Conservation (phyloP, 2,797 vertebrate species). For the Chanos chanos region DNA sequence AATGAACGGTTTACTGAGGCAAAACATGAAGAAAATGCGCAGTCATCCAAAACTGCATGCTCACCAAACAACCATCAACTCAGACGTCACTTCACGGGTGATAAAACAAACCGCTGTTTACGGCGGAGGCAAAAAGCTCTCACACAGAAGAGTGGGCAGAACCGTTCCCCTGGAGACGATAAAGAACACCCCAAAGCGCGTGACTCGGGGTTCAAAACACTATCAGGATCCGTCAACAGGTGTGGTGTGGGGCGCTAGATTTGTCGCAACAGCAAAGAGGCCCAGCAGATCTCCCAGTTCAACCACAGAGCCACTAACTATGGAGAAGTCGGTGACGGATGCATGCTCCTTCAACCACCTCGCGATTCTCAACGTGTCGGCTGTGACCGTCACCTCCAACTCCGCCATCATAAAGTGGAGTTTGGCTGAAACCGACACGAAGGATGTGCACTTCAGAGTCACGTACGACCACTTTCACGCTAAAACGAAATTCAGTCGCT, state of each 20-base stretch:
- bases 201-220: neutral
- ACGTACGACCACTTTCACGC: conserved; percentile 25
- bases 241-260: conserved; percentile 1
- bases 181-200: conserved; percentile 14
- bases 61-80: conserved; percentile 27
- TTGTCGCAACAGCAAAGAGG: neutral
- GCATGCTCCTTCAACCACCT: conserved; percentile 27
- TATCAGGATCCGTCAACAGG: conserved; percentile 15
- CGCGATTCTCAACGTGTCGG: conserved; percentile 21
- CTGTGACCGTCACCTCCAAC: conserved; percentile 21
- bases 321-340: conserved; percentile 12
- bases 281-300: neutral
- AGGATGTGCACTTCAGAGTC: conserved; percentile 19
- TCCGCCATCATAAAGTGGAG: conserved; percentile 13
- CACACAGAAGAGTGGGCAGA: conserved; percentile 16
- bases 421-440: neutral
- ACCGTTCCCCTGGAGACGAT: conserved; percentile 7
- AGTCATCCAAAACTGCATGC: conserved; percentile 29
- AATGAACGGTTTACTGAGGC: conserved; percentile 41
- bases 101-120: conserved; percentile 31
- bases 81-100: conserved; percentile 32
- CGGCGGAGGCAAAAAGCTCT: conserved; percentile 26
- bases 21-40: conserved; percentile 25
- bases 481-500: conserved; percentile 18
- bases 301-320: neutral